phyloP scores from a whole-genome alignment of 2,888 invertebrate genomes.

The Nomada goodeniana region DNA sequence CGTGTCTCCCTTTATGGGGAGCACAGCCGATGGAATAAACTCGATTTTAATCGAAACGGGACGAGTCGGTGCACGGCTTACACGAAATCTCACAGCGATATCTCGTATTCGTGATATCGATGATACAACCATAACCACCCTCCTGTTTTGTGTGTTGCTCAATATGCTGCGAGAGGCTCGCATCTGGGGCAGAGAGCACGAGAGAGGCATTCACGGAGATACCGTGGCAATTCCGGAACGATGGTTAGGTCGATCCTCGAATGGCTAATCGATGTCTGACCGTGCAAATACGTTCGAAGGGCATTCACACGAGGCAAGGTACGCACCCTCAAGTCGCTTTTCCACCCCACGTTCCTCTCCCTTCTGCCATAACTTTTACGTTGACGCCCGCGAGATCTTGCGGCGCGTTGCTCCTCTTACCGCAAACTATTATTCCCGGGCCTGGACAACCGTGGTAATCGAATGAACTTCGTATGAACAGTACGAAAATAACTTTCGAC shows the following conservation, averaged over 20 bases:
- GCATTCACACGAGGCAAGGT: slow-evolving; percentile 55
- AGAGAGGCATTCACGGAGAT: slow-evolving; percentile 60
- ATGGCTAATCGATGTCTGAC: slow-evolving; percentile 72
- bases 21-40: not conserved
- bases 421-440: slow-evolving; percentile 13
- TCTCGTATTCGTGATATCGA: slow-evolving; percentile 53
- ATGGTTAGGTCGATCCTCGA: slow-evolving; percentile 66
- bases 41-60: slow-evolving; percentile 12
- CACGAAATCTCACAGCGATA: slow-evolving; percentile 35
- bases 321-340: slow-evolving; percentile 58
- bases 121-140: slow-evolving; percentile 55
- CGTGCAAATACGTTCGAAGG: slow-evolving; percentile 61
- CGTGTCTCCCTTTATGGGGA: no score
- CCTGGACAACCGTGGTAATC: not conserved
- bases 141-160: slow-evolving; percentile 35
- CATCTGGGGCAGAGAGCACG: slow-evolving; percentile 25
- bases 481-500: not conserved
- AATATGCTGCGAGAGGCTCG: slow-evolving; percentile 59
- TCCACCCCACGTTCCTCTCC: slow-evolving; percentile 46
- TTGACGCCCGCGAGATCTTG: slow-evolving; percentile 64
- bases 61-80: not conserved
- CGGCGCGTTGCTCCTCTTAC: slow-evolving; percentile 28
- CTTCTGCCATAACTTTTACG: slow-evolving; percentile 63
- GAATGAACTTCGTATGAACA: not conserved
- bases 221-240: slow-evolving; percentile 63